These are phyloP conservation scores for Procambarus virginalis DNA, from an alignment of 1,140 invertebrate genomes.

Conservation along the genomic window DNA sequence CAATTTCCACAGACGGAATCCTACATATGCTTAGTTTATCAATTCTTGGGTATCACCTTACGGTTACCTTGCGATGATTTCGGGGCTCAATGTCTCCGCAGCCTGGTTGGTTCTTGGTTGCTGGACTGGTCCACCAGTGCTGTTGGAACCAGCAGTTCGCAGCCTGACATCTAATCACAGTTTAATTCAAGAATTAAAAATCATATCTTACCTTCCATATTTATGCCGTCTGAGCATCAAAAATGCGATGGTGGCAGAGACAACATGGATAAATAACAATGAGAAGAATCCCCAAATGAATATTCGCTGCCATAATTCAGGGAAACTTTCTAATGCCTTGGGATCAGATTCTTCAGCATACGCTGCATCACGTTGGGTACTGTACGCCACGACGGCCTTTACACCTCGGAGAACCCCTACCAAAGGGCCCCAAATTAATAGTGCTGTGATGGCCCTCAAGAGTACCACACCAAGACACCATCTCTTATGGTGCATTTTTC, in stretches of 20 bases:
- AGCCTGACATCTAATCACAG: too few species aligned
- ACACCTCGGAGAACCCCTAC: slow-evolving; percentile 12
- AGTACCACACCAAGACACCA: slow-evolving; percentile 44
- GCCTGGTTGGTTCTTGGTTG: too few species aligned
- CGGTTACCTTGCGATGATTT: too few species aligned
- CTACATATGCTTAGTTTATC: too few species aligned
- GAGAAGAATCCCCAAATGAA: slow-evolving; percentile 62
- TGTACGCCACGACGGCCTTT: slow-evolving; percentile 48
- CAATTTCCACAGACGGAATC: too few species aligned
- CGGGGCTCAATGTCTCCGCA: too few species aligned
- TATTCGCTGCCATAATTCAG: slow-evolving; percentile 48
- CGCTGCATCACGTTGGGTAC: slow-evolving; percentile 32
- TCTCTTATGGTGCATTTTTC: slow-evolving; percentile 47
- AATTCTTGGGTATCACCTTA: too few species aligned
- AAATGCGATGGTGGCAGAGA: slow-evolving; percentile 57
- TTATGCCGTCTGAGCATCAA: slow-evolving; percentile 63
- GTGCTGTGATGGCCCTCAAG: slow-evolving; percentile 11
- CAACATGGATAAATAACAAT: slow-evolving; percentile 50
- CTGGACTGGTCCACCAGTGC: too few species aligned
- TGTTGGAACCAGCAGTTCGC: too few species aligned
- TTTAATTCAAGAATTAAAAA: not conserved
- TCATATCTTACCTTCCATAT: slow-evolving; percentile 57
- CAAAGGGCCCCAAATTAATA: slow-evolving; percentile 10
- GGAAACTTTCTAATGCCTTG: slow-evolving; percentile 20
- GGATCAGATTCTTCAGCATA: not conserved